A percentile compares a stretch with the other conserved stretches of the same genome.
Conservation (phyloP, 2,888 invertebrate genomes). For the Bibio marci region DNA sequence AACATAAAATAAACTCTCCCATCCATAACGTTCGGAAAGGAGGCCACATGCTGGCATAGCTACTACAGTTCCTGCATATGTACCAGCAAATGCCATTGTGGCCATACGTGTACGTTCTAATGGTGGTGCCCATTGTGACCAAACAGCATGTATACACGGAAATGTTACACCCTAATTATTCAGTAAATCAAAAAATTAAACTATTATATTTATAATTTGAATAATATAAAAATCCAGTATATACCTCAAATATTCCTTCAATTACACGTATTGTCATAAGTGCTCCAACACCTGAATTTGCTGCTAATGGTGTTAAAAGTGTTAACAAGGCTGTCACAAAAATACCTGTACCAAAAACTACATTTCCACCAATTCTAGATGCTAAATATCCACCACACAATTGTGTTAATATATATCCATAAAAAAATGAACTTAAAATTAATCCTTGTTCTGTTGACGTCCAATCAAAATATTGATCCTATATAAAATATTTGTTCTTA, state of each 20-base stretch:
- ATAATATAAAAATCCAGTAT: too few species aligned
- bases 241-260: constrained; percentile 56
- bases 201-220: too few species aligned
- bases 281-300: constrained; percentile 53
- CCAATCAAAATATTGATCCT: constrained; percentile 66
- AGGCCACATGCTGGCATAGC: constrained; percentile 64
- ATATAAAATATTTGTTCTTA: too few species aligned
- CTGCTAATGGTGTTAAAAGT: constrained; percentile 60
- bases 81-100: constrained; percentile 70
- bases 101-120: constrained; percentile 61
- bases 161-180: constrained; percentile 30
- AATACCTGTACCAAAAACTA: constrained; percentile 61
- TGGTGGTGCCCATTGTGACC: constrained; percentile 71
- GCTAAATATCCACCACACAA: constrained; percentile 72
- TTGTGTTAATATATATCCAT: constrained; percentile 74
- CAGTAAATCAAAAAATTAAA: too few species aligned
- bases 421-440: constrained; percentile 75
- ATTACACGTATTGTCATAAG: constrained; percentile 48
- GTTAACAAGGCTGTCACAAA: constrained; percentile 63
- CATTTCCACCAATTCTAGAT: constrained; percentile 56
- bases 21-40: constrained; percentile 54
- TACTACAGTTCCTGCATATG: constrained; percentile 60
- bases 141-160: constrained; percentile 55
- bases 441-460: constrained; percentile 57
- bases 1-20: constrained; percentile 70